phyloP scores from a whole-genome alignment of 2,888 invertebrate species.

The Eupeodes luniger region DNA sequence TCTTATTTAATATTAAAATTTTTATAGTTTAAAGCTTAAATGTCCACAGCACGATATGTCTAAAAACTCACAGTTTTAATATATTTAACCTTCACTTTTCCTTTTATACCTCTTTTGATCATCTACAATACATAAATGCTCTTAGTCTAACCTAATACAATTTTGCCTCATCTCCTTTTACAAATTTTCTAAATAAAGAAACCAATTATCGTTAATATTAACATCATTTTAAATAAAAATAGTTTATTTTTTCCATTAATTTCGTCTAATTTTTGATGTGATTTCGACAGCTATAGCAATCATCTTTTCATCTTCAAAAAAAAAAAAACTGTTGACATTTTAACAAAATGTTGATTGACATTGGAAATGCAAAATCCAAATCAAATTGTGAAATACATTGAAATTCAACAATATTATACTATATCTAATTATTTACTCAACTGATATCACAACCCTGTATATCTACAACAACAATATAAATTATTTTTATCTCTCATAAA shows the following conservation, averaged over 20 bases:
- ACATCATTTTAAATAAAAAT: too few species aligned
- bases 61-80: too few species aligned
- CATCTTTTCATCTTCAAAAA: neutral
- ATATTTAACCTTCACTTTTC: too few species aligned
- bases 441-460: neutral
- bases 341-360: neutral
- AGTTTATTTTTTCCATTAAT: neutral
- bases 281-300: neutral
- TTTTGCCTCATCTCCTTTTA: too few species aligned
- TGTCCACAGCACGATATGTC: too few species aligned
- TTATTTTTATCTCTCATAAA: neutral
- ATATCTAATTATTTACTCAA: conserved; percentile 6
- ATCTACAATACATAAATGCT: too few species aligned
- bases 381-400: neutral
- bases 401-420: neutral
- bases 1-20: too few species aligned
- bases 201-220: too few species aligned
- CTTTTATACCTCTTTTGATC: too few species aligned
- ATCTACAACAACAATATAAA: neutral
- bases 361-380: conserved; percentile 11
- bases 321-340: neutral
- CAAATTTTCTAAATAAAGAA: too few species aligned
- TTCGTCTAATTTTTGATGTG: neutral
- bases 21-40: too few species aligned
- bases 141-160: too few species aligned